Conservation (phyloP, 2,888 invertebrate species). For the Drosophila emarginata region DNA sequence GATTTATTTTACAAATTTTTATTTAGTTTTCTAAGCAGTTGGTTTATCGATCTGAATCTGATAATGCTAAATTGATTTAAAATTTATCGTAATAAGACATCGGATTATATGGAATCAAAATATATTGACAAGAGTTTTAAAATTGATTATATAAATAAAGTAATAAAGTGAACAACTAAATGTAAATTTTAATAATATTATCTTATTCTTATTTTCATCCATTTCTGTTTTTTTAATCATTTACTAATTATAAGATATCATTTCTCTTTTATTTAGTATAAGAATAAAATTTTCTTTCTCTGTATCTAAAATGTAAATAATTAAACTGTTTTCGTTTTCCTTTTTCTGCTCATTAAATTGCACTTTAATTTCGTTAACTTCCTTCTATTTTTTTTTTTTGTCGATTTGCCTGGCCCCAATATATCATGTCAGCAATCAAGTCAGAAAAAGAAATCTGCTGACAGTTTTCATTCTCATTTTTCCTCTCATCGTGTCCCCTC, state of each 20-base stretch:
- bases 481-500: slow-evolving; percentile 13
- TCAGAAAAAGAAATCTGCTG: slow-evolving; percentile 65
- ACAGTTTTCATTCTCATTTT: slow-evolving; percentile 51
- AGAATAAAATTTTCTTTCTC: background rate
- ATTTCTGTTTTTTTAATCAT: too few relatives aligned
- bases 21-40: background rate
- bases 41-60: background rate
- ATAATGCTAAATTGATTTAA: too few relatives aligned
- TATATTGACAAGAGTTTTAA: too few relatives aligned
- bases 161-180: too few relatives aligned
- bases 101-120: too few relatives aligned
- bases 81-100: too few relatives aligned
- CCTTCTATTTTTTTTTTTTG: slow-evolving; percentile 14
- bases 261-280: too few relatives aligned
- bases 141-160: too few relatives aligned
- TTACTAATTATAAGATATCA: too few relatives aligned
- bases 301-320: slow-evolving; percentile 33
- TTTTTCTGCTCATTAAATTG: slow-evolving; percentile 62
- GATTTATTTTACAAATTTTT: background rate
- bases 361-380: slow-evolving; percentile 55
- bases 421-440: slow-evolving; percentile 68
- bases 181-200: too few relatives aligned
- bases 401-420: slow-evolving; percentile 36
- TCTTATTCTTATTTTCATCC: too few relatives aligned
- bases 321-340: slow-evolving; percentile 28